Evolutionary conservation across 2,888 invertebrate genomes (phyloP), one percentile per base, ranked within the genome.

Genomic region (Nebria brevicollis): DNA sequence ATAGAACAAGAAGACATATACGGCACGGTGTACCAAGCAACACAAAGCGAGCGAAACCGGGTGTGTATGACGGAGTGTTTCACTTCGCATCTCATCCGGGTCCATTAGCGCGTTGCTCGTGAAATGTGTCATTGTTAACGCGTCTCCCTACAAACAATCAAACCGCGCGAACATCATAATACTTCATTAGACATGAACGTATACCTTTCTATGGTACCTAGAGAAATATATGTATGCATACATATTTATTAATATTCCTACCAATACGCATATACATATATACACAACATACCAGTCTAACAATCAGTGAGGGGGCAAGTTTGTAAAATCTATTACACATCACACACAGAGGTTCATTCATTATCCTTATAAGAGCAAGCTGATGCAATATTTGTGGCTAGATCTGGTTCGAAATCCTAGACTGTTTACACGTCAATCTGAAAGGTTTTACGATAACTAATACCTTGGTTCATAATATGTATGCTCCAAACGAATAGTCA

Each of bases 401-500:
- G 34, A 34, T 5, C 34, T 34, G 34, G 34, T 34, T 34, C 1
- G 34, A 34, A 34, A 34, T 34, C 34, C 34, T 20, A 15, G 8
- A 7, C 11, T 66, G 66, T 66, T 2, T n/a, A 20, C 13, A 25
- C 13, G 20, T 20, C 20, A 20, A 20, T 20, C 15, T 66, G 66
- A n/a, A 65, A 2, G n/a, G 25, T 20, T 7, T 66, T 66, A 20
- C 13, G 66, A 13, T 66, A 7, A 34, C 34, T n/a, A 66, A 25
- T 15, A 65, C 15, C n/a, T 5, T 13, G 11, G 66, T 66, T 20
- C 66, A 66, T 66, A 25, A 3, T 66, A 7, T 15, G 66, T 66
- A 66, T 74, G 73, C 13, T 78, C 73, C 66, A 74, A 78, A 78
- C 66, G 73, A 66, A 73, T 20, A 20, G 20, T 20, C 20, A 20